Conservation (phyloP, 2,888 invertebrate genomes). For the Sinelater perroti region DNA sequence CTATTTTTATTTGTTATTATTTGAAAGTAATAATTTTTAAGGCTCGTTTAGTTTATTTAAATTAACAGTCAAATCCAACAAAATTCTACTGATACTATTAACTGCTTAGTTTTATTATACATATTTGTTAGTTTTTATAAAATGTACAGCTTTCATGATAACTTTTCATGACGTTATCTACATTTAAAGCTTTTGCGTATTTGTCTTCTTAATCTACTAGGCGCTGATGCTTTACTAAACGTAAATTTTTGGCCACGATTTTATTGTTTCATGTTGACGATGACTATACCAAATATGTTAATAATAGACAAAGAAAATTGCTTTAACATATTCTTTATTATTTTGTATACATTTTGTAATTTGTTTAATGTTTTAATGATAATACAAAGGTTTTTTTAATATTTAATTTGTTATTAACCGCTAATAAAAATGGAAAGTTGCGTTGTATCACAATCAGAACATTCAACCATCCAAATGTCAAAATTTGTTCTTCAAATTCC, state of each 20-base stretch:
- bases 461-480: too few species aligned
- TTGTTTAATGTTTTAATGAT: background rate
- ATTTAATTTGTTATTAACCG: too few species aligned
- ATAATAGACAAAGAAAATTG: slow-evolving; percentile 1
- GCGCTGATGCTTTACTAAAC: too few species aligned
- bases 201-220: background rate
- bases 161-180: background rate
- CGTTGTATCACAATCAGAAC: too few species aligned
- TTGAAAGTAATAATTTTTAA: too few species aligned
- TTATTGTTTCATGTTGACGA: too few species aligned
- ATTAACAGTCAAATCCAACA: background rate
- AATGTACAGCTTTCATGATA: slow-evolving; percentile 1
- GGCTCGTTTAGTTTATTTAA: background rate
- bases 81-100: too few species aligned
- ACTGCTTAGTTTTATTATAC: too few species aligned
- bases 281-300: background rate
- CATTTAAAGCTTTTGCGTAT: background rate
- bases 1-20: too few species aligned
- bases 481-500: too few species aligned
- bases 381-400: background rate
- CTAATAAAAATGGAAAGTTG: too few species aligned
- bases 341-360: background rate
- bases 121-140: background rate
- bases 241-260: too few species aligned
- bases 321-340: background rate